phyloP scores from a whole-genome alignment of 64 coral and sea anemone species.

The Montipora sp. region DNA sequence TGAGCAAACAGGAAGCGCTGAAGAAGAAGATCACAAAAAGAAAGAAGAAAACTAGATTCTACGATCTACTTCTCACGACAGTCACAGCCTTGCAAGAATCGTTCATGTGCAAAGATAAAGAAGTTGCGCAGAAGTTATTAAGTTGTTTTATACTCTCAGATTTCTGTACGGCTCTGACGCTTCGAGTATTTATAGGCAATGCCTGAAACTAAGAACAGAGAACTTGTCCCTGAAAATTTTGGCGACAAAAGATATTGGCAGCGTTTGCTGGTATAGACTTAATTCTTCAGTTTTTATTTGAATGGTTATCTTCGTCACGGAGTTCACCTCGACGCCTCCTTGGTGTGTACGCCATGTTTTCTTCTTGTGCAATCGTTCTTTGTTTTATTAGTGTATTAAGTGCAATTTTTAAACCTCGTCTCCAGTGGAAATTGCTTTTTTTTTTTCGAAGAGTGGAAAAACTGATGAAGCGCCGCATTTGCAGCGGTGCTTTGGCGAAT shows the following conservation, averaged over 20 bases:
- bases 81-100: constrained; percentile 22
- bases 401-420: no score
- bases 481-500: no score
- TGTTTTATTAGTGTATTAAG: no score
- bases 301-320: no score
- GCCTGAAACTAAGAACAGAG: neutral
- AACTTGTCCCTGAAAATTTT: neutral
- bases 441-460: no score
- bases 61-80: neutral
- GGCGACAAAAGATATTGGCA: neutral
- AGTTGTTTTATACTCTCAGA: neutral
- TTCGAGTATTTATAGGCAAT: neutral
- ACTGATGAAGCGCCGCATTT: no score
- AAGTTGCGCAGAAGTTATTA: neutral
- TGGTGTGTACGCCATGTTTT: no score
- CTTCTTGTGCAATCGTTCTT: no score
- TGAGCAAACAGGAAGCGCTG: constrained; percentile 26
- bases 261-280: constrained; percentile 1
- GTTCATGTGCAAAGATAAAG: neutral
- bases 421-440: no score
- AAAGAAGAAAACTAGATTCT: constrained; percentile 83
- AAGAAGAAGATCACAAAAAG: constrained; percentile 74
- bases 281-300: neutral
- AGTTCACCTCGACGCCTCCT: no score
- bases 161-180: constrained; percentile 9